A percentile compares a stretch with the other conserved stretches of the same genome.
Evolutionary conservation across 2,888 invertebrate species (phyloP).

Genomic region (Pristionchus arcanus): DNA sequence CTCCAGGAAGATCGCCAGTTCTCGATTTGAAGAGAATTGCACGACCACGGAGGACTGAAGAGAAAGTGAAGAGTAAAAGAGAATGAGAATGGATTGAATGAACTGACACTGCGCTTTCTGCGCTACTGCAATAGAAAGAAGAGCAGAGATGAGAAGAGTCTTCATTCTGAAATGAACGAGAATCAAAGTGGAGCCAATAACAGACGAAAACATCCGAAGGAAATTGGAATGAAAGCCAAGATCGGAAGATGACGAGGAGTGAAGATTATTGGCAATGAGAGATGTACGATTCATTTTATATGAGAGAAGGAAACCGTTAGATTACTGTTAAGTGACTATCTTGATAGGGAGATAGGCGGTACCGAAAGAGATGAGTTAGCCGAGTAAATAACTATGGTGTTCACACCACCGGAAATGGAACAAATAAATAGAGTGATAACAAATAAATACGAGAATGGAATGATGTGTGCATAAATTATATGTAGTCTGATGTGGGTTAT

Average conservation of each 20-base stretch:
- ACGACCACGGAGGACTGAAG: slow-evolving; percentile 63
- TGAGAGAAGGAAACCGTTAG: neutral
- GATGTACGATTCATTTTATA: neutral
- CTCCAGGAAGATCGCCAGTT: slow-evolving; percentile 61
- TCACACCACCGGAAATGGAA: neutral
- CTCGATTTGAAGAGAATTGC: slow-evolving; percentile 67
- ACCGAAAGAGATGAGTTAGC: neutral
- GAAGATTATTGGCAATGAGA: slow-evolving; percentile 12
- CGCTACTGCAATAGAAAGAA: slow-evolving; percentile 1
- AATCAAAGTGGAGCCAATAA: neutral
- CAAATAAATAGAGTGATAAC: neutral
- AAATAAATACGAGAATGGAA: neutral
- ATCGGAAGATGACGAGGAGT: neutral
- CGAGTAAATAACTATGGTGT: neutral
- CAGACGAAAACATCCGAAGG: neutral
- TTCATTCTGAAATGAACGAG: slow-evolving; percentile 4
- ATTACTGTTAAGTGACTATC: neutral
- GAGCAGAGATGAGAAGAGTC: slow-evolving; percentile 30
- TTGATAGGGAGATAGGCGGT: neutral
- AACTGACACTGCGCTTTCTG: slow-evolving; percentile 1
- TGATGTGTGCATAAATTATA: neutral
- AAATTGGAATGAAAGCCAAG: neutral
- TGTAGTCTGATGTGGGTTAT: neutral
- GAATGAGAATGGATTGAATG: neutral
- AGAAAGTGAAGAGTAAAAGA: neutral